Conservation (phyloP, 1,140 invertebrate species). For the Belonocnema kinseyi region DNA sequence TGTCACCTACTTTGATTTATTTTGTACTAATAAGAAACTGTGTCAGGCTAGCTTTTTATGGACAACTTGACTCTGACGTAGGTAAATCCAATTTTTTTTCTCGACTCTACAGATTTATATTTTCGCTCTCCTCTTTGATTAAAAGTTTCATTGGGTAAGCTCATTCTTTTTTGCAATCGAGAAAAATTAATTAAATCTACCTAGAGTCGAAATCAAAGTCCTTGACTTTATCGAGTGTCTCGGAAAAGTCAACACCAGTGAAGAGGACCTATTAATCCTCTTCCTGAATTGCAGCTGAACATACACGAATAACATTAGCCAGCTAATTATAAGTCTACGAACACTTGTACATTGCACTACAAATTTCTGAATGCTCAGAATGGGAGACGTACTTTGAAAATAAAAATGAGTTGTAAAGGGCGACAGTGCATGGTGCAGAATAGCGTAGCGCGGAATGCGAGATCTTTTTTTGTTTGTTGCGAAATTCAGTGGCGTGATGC, state of each 20-base stretch:
- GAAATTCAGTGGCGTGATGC: slow-evolving; percentile 15
- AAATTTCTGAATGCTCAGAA: neutral
- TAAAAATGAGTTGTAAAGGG: neutral
- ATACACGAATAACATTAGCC: neutral
- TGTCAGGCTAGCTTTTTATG: no score
- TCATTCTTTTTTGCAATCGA: no score
- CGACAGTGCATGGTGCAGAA: slow-evolving; percentile 67
- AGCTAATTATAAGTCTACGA: neutral
- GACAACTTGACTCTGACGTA: no score
- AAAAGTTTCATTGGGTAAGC: no score
- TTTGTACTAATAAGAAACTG: no score
- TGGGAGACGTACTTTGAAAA: neutral
- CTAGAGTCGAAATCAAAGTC: no score
- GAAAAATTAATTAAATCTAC: no score
- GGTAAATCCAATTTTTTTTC: no score
- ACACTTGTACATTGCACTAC: neutral
- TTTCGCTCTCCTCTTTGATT: no score
- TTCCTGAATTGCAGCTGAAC: neutral
- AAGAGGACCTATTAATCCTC: neutral
- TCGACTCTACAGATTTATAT: no score
- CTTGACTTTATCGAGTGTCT: neutral
- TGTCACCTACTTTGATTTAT: no score
- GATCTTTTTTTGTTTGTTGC: slow-evolving; percentile 5
- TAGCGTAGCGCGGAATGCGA: slow-evolving; percentile 53
- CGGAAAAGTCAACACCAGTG: neutral